Evolutionary conservation across 2,888 invertebrate species (phyloP).

Genomic region (Phlogophora meticulosa): DNA sequence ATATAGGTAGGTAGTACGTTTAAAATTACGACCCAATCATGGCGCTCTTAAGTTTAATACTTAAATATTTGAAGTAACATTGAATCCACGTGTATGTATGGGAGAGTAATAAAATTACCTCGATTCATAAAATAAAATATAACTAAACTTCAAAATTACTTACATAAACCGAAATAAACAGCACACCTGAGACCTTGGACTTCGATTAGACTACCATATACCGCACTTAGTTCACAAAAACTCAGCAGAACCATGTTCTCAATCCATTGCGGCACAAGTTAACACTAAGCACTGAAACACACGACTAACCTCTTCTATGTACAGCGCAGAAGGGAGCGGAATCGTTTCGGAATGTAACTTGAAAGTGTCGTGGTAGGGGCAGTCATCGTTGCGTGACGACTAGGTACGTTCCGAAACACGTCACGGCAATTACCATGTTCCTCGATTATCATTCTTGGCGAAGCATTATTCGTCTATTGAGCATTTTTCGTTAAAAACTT

Average conservation of each 20-base stretch:
- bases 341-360: constrained; percentile 70
- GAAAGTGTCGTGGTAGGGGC: constrained; percentile 83
- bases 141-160: constrained; percentile 68
- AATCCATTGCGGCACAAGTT: constrained; percentile 81
- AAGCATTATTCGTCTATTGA: constrained; percentile 72
- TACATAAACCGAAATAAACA: constrained; percentile 78
- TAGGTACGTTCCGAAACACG: constrained; percentile 76
- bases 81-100: background rate
- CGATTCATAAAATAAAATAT: constrained; percentile 54
- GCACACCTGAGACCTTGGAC: constrained; percentile 82
- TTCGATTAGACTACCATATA: constrained; percentile 75
- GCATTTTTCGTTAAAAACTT: constrained; percentile 67
- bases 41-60: background rate
- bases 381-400: constrained; percentile 85
- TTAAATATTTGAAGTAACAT: constrained; percentile 9
- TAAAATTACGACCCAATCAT: constrained; percentile 1
- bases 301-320: constrained; percentile 72
- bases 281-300: constrained; percentile 68
- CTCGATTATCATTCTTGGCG: constrained; percentile 79
- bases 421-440: constrained; percentile 84
- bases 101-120: constrained; percentile 34
- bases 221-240: constrained; percentile 76
- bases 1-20: background rate
- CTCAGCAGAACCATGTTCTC: constrained; percentile 63
- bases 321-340: constrained; percentile 70